Evolutionary conservation across 2,113 vertebrate species (phyloP).

Genomic region (Origma solitaria): DNA sequence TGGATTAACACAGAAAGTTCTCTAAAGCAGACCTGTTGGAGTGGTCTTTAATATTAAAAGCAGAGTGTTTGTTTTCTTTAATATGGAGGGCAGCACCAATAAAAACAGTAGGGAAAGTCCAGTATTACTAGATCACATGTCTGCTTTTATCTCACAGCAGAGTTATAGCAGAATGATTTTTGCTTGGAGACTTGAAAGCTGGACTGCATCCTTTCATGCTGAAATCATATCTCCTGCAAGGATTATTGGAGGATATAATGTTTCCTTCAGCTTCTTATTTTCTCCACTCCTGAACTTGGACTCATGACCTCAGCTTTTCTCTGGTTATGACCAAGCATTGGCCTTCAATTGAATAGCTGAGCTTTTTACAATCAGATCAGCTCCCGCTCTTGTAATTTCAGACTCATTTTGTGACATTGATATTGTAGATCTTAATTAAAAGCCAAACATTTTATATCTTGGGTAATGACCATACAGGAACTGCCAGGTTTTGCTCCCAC

Average conservation of each 20-base stretch:
- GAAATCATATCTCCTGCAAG: conserved; percentile 61
- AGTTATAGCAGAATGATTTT: conserved; percentile 61
- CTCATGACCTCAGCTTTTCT: conserved; percentile 43
- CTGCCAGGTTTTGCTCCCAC: conserved; percentile 4
- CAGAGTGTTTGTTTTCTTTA: conserved; percentile 56
- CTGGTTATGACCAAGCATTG: conserved; percentile 43
- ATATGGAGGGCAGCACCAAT: conserved; percentile 41
- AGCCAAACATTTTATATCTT: conserved; percentile 54
- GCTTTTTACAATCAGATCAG: conserved; percentile 62
- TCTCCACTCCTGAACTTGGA: conserved; percentile 57
- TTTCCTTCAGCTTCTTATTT: conserved; percentile 55
- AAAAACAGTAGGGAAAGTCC: conserved; percentile 53
- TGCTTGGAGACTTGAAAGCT: conserved; percentile 58
- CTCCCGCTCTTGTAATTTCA: conserved; percentile 57
- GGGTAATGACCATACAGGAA: conserved; percentile 61
- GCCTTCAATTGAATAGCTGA: conserved; percentile 41
- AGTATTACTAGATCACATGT: conserved; percentile 44
- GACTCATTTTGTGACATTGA: conserved; percentile 56
- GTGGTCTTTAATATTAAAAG: conserved; percentile 63
- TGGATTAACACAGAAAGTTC: conserved; percentile 46
- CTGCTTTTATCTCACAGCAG: conserved; percentile 54
- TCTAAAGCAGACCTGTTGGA: conserved; percentile 43
- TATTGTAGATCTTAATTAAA: conserved; percentile 66
- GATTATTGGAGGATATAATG: conserved; percentile 55
- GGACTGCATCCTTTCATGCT: conserved; percentile 50